These are phyloP conservation scores for Ciconia stormi DNA, from an alignment of 2,113 vertebrate genomes.

Conservation along the genomic window DNA sequence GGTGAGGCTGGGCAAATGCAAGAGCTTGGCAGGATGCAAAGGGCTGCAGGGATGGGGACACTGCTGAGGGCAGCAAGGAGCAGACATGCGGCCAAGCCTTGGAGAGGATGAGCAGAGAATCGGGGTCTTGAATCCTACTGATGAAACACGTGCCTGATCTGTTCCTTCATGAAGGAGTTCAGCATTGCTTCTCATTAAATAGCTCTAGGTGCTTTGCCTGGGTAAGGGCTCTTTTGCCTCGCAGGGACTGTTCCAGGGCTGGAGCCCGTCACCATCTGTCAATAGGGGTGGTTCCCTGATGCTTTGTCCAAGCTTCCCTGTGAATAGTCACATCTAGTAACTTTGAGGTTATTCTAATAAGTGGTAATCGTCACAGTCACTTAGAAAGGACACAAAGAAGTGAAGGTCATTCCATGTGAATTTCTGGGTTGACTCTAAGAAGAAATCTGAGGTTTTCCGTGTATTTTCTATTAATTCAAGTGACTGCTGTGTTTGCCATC, in stretches of 20 bases:
- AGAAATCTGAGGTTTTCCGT: neutral
- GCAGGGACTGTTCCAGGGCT: neutral
- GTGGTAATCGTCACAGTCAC: neutral
- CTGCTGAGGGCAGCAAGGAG: neutral
- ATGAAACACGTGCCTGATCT: neutral
- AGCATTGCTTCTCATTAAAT: neutral
- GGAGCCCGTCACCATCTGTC: neutral
- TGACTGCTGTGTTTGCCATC: neutral
- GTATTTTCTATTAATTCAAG: neutral
- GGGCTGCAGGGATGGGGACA: neutral
- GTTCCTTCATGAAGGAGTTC: neutral
- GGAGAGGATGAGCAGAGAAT: neutral
- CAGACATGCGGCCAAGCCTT: fast-evolving
- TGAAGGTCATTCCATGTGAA: neutral
- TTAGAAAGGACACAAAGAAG: neutral
- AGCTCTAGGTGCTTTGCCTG: neutral
- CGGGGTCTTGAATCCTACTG: neutral
- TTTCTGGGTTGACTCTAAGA: neutral
- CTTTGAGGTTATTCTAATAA: neutral
- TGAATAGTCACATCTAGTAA: neutral
- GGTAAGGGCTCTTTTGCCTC: neutral
- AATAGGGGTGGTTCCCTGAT: neutral
- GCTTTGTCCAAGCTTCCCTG: neutral
- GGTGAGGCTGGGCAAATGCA: neutral
- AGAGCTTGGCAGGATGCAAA: neutral